Evolutionary conservation across 2,888 invertebrate species (phyloP).

Genomic region (Amblyjoppa fuscipennis): DNA sequence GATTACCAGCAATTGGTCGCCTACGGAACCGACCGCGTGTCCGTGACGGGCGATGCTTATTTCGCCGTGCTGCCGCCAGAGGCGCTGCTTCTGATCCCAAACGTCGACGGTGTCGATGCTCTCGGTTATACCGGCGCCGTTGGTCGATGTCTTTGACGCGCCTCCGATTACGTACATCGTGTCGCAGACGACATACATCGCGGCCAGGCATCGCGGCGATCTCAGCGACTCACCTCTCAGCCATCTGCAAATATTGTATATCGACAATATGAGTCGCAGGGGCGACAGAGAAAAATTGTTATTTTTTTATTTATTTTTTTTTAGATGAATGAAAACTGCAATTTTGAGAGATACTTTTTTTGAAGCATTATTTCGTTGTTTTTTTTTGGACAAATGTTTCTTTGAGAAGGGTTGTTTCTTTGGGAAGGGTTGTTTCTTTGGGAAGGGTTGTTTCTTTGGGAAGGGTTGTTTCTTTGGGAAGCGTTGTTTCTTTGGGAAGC

Average conservation of each 20-base stretch:
- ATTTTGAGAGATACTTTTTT: too few species aligned
- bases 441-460: too few species aligned
- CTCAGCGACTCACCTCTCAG: constrained; percentile 75
- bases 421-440: too few species aligned
- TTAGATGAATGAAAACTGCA: background rate
- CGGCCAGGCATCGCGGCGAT: constrained; percentile 80
- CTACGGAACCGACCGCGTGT: constrained; percentile 88
- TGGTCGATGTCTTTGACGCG: constrained; percentile 86
- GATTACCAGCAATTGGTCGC: constrained; percentile 88
- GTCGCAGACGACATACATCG: constrained; percentile 83
- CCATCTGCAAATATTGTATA: constrained; percentile 75
- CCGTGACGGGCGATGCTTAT: constrained; percentile 90
- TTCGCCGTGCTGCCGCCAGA: constrained; percentile 88
- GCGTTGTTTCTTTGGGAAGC: too few species aligned
- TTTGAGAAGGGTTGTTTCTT: too few species aligned
- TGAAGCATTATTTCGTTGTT: too few species aligned
- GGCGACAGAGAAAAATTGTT: background rate
- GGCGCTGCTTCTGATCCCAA: constrained; percentile 87
- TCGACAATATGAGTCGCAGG: background rate
- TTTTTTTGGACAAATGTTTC: too few species aligned
- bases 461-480: too few species aligned
- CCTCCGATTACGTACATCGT: constrained; percentile 90
- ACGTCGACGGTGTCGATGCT: constrained; percentile 88
- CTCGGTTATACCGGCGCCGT: constrained; percentile 86
- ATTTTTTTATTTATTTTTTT: background rate